Evolutionary conservation across 2,113 vertebrate species (phyloP).

Genomic region (Tretioscincus oriximinensis): DNA sequence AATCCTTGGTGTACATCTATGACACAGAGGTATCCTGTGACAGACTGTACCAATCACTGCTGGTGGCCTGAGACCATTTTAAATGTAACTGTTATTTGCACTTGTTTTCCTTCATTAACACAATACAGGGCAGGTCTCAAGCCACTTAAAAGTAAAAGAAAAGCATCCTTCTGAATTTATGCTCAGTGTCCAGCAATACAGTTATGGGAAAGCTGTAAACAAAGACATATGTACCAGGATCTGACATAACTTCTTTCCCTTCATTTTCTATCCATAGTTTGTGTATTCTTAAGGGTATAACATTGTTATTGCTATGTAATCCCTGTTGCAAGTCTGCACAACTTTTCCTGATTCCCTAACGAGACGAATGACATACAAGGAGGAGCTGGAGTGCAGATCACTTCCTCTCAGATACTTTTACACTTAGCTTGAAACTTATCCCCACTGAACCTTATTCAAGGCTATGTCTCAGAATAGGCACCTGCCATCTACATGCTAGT

Average conservation of each 20-base stretch:
- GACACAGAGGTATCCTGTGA: slow-evolving; percentile 52
- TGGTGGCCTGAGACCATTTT: slow-evolving; percentile 57
- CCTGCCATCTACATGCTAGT: too few species aligned
- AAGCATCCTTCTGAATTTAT: slow-evolving; percentile 44
- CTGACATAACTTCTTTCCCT: neutral
- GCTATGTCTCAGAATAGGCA: too few species aligned
- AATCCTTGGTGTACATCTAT: slow-evolving; percentile 47
- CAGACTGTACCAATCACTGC: slow-evolving; percentile 40
- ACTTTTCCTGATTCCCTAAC: neutral
- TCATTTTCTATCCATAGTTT: neutral
- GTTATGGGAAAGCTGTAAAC: slow-evolving; percentile 13
- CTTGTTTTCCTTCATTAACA: slow-evolving; percentile 58
- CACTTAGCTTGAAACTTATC: neutral
- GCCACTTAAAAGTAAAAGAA: slow-evolving; percentile 54
- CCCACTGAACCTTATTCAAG: too few species aligned
- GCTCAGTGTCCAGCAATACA: slow-evolving; percentile 42
- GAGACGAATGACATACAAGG: neutral
- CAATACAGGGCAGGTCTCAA: slow-evolving; percentile 39
- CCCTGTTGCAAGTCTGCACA: rapidly evolving
- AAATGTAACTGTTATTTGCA: slow-evolving; percentile 56
- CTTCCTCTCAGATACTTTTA: neutral
- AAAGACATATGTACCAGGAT: neutral
- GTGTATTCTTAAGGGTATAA: slow-evolving; percentile 15
- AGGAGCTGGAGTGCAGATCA: neutral
- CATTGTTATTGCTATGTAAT: rapidly evolving